Conservation (phyloP, 92 coral and sea anemone species). For the Epizoanthus ramosus region DNA sequence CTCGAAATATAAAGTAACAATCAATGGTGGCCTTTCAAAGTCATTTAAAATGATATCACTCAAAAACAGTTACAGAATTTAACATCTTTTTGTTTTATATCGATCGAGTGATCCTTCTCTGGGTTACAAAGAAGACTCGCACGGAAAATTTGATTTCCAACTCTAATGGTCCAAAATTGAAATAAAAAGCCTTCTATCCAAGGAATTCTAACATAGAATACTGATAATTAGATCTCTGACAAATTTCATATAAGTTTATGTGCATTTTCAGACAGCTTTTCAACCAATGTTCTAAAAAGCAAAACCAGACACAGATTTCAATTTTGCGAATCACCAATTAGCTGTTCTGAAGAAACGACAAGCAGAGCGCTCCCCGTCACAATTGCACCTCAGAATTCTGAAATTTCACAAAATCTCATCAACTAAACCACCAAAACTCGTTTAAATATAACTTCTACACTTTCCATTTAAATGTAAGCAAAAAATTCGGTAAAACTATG, state of each 20-base stretch:
- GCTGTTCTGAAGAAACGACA: constrained; percentile 27
- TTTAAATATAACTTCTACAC: not conserved
- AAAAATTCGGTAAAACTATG: constrained; percentile 47
- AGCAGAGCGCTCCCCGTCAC: not conserved
- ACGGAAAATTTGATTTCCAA: constrained; percentile 29
- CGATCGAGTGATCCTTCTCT: constrained; percentile 15
- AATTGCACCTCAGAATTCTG: not conserved
- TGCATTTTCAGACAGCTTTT: not conserved
- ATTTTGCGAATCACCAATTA: constrained; percentile 35
- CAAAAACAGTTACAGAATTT: constrained; percentile 7
- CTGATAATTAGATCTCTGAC: not conserved
- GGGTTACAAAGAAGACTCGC: constrained; percentile 24
- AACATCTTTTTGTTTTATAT: not conserved
- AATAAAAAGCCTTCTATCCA: not conserved
- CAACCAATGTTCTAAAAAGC: constrained; percentile 25
- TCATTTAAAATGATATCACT: not conserved
- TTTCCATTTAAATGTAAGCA: constrained; percentile 27
- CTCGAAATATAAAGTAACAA: not conserved
- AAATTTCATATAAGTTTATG: not conserved
- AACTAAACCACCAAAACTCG: not conserved
- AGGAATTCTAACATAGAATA: not conserved
- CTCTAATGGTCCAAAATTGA: not conserved
- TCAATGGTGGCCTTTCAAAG: not conserved
- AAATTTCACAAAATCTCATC: not conserved
- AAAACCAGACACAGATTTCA: constrained; percentile 30